Base-by-base conservation (phyloP, 2,888 invertebrate species). In the Oligia latruncula region DNA sequence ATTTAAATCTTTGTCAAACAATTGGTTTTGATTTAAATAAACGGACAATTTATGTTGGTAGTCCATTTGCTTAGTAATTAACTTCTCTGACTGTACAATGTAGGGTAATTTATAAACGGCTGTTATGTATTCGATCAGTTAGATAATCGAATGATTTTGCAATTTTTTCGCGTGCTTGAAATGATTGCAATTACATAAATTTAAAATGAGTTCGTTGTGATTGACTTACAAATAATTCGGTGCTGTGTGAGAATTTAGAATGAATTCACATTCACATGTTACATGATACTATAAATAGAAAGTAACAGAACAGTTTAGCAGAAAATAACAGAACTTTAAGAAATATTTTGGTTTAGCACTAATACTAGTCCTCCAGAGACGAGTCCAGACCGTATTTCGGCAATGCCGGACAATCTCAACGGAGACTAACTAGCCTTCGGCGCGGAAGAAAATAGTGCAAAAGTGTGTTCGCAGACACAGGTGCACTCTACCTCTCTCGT, bases 61-160 rank as follows among this genome's bases (percentile, higher is more conserved):
- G 49, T 49, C 13, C 17, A 58, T 58, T 58, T 23, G 23, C 8
- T 23, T 23, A 8, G 1, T 1, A 52, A 35, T 52, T 52, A 52
- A 52, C 15, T 35, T 23, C 52, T 0, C 8, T 13, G 35, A 23
- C 15, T 23, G 0, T 35, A 55, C 0, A 35, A 6, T 64, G 4
- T n/a, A 52, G 15, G 20, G 5, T 40, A 1, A 17, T 71, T 40
- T 55, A 23, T 76, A 43, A 46, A 55, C 4, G 35, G 15, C 8
- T n/a, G 35, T 81, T 58, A 64, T 75, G 29, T 70, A 46, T 74
- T 55, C 8, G 46, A 75, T 62, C 0, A n/a, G 20, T 64, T 81
- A 29, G 17, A 68, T 82, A 81, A 82, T 74, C 43, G 55, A 68
- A 68, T 55, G n/a, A 62, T 55, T 55, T 55, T 29, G 52, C 29